Percentiles rank a stretch among this genome's conserved stretches.
Conservation (phyloP, 53 echinoderm and acorn worm species). For the Holothuria scabra region DNA sequence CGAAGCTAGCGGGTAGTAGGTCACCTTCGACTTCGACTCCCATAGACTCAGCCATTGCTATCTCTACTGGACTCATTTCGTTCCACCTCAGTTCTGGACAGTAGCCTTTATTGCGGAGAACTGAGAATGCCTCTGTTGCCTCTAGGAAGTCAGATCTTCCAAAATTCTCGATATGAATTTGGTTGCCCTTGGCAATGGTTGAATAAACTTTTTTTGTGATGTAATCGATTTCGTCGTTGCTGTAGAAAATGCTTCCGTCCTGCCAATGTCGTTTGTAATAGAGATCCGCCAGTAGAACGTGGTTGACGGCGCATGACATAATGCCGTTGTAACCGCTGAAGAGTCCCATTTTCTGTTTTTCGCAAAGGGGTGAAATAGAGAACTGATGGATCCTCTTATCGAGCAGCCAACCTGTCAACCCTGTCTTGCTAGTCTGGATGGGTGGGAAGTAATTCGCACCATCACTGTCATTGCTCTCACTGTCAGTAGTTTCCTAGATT, state of each 20-base stretch:
- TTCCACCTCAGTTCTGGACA: too few relatives aligned
- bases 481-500: too few relatives aligned
- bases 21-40: background rate
- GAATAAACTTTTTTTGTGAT: background rate
- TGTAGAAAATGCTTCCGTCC: background rate
- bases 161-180: background rate
- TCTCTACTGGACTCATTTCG: too few relatives aligned
- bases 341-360: too few relatives aligned
- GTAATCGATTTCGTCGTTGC: background rate
- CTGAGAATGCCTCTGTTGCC: background rate
- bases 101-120: too few relatives aligned
- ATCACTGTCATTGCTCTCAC: too few relatives aligned
- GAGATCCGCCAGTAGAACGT: background rate
- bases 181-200: background rate
- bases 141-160: background rate
- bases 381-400: background rate
- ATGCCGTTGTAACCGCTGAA: background rate
- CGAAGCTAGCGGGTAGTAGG: background rate
- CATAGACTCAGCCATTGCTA: background rate
- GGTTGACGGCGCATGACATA: slow-evolving; percentile 39
- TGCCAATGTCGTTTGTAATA: background rate
- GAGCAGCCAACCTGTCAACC: slow-evolving; percentile 3
- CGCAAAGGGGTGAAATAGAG: background rate
- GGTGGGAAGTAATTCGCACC: background rate
- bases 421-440: background rate